Conservation (phyloP, 1,140 invertebrate genomes). For the Scylla paramamosain region DNA sequence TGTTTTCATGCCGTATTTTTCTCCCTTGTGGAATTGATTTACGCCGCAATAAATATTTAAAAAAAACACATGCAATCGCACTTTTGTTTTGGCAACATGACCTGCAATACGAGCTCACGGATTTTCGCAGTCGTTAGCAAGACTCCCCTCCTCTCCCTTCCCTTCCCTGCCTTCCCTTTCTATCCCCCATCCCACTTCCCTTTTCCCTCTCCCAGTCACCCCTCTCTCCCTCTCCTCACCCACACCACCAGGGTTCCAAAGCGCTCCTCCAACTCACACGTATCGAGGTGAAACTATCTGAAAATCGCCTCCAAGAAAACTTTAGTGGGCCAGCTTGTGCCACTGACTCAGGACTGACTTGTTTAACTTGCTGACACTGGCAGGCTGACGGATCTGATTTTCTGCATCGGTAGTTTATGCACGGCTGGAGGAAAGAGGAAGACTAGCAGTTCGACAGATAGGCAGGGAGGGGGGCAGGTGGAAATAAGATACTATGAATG, state of each 20-base stretch:
- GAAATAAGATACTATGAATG: too few relatives aligned
- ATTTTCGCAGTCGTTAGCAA: not conserved
- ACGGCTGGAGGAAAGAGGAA: not conserved
- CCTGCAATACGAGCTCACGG: not conserved
- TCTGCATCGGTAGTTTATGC: constrained; percentile 1
- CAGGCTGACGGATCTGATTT: not conserved
- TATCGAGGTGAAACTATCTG: not conserved
- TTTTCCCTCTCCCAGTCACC: not conserved
- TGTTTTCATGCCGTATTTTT: not conserved
- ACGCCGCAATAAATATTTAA: not conserved
- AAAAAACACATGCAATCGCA: not conserved
- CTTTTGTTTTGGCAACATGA: not conserved
- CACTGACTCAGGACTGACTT: not conserved
- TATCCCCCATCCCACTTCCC: not conserved
- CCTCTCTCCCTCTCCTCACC: not conserved
- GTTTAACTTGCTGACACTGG: not conserved
- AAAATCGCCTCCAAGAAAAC: constrained; percentile 1
- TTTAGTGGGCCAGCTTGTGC: not conserved
- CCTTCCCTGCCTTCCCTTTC: not conserved
- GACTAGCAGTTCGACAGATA: not conserved
- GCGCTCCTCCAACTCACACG: not conserved
- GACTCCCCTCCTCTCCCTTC: not conserved
- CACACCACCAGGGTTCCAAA: not conserved
- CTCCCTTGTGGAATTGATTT: not conserved
- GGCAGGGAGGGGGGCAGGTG: too few relatives aligned